Evolutionary conservation across 2,113 vertebrate species (phyloP).

Genomic region (Sapayoa aenigma): DNA sequence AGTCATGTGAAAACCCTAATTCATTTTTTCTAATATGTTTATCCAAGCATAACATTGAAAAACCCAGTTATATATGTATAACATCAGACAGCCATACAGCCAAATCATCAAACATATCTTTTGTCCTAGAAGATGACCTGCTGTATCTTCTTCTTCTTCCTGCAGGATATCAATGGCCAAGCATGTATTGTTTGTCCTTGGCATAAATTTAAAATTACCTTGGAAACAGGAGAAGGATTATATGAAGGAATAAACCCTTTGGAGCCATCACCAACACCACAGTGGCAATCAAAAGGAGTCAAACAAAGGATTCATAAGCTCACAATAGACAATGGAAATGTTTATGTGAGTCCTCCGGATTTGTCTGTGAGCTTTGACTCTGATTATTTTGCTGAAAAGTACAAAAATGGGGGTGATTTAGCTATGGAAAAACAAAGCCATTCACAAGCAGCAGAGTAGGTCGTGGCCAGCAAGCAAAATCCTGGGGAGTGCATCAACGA

Average conservation of each 20-base stretch:
- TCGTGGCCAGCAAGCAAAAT: not conserved
- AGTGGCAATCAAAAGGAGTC: conserved; percentile 88
- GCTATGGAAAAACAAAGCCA: not conserved
- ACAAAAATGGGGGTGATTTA: conserved; percentile 71
- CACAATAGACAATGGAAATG: conserved; percentile 75
- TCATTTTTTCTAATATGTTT: not conserved
- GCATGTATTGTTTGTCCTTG: conserved; percentile 91
- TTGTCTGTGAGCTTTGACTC: conserved; percentile 77
- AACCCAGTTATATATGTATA: accelerated
- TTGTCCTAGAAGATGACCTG: not conserved
- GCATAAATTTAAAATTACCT: conserved; percentile 90
- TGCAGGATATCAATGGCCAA: conserved; percentile 83
- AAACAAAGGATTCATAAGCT: conserved; percentile 88
- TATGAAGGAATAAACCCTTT: conserved; percentile 79
- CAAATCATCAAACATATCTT: not conserved
- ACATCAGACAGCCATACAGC: not conserved
- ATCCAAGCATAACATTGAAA: not conserved
- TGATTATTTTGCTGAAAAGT: conserved; percentile 87
- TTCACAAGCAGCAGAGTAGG: not conserved
- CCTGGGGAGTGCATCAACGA: not conserved
- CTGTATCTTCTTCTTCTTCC: not conserved
- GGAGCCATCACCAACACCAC: conserved; percentile 65
- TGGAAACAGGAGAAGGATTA: conserved; percentile 86
- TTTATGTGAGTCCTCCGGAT: conserved; percentile 84
- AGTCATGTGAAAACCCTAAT: not conserved